Evolutionary conservation across 2,888 invertebrate genomes (phyloP).

Genomic region (Peribatodes rhomboidaria): DNA sequence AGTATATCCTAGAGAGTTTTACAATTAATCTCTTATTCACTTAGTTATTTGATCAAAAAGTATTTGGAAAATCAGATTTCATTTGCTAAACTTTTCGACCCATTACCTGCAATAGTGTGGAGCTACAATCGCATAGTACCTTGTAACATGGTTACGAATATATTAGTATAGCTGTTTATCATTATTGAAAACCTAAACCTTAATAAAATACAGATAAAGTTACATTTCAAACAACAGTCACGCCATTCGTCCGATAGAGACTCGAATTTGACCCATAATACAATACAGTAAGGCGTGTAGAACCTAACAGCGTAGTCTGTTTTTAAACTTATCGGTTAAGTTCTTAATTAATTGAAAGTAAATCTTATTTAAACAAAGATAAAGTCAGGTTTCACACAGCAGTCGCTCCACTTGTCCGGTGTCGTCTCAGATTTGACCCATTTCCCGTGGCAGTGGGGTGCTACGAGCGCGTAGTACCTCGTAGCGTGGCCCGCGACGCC

Average conservation of each 20-base stretch:
- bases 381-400: conserved; percentile 78
- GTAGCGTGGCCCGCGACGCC: conserved; percentile 92
- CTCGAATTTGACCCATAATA: not conserved
- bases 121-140: no score
- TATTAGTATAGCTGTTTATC: no score
- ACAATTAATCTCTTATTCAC: no score
- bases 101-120: no score
- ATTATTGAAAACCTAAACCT: not conserved
- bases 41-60: no score
- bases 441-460: conserved; percentile 95
- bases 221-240: not conserved
- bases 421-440: conserved; percentile 89
- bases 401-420: conserved; percentile 69
- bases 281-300: not conserved
- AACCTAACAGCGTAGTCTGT: not conserved
- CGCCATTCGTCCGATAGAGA: not conserved
- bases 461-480: conserved; percentile 93
- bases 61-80: no score
- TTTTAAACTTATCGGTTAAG: no score
- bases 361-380: conserved; percentile 74
- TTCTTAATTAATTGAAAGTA: not conserved
- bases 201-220: not conserved
- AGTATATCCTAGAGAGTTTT: no score
- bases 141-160: no score
- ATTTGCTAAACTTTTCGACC: no score